These are phyloP conservation scores for Sebastes minor DNA, from an alignment of 2,797 vertebrate genomes.

Conservation along the genomic window DNA sequence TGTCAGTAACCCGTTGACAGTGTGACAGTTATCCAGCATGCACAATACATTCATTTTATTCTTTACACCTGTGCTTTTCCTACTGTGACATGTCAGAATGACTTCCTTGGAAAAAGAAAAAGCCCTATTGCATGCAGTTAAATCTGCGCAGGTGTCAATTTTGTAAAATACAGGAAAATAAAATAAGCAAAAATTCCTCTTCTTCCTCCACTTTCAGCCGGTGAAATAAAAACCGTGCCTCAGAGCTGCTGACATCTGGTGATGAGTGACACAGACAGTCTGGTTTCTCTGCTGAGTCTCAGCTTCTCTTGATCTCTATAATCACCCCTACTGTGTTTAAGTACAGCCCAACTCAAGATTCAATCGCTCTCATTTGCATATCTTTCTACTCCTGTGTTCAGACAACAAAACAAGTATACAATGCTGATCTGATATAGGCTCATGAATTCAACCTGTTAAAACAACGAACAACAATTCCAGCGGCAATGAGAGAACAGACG, in stretches of 20 bases:
- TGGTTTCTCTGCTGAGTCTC: neutral
- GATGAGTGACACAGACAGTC: conserved; percentile 10
- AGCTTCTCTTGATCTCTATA: neutral
- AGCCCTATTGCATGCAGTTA: neutral
- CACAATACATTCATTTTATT: neutral
- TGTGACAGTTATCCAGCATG: neutral
- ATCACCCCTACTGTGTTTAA: neutral
- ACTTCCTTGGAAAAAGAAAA: neutral
- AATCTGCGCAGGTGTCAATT: neutral
- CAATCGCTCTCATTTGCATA: neutral
- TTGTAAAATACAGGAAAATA: neutral
- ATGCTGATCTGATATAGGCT: neutral
- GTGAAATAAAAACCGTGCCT: neutral
- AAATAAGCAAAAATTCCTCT: neutral
- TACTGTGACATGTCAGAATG: neutral
- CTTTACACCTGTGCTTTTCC: neutral
- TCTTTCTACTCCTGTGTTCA: neutral
- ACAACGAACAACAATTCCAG: neutral
- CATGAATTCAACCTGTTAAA: neutral
- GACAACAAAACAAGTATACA: neutral
- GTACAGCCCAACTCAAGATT: neutral
- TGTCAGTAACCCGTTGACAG: neutral
- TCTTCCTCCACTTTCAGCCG: neutral
- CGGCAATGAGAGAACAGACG: neutral
- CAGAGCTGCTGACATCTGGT: conserved; percentile 3